Conservation (phyloP, 2,888 invertebrate genomes). For the Drosophila limbata region DNA sequence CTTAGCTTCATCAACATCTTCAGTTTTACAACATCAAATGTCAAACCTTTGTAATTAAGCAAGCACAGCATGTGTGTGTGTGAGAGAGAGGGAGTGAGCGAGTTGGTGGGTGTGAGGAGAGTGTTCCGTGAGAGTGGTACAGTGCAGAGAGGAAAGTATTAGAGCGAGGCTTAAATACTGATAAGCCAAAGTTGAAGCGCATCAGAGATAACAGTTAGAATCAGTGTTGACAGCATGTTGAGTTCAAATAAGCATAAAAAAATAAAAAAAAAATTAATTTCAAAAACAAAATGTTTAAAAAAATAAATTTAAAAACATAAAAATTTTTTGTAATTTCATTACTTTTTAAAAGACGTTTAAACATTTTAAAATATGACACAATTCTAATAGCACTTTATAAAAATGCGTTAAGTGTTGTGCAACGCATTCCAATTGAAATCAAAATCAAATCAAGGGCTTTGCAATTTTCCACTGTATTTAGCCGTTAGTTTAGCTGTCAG, state of each 20-base stretch:
- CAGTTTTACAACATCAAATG: constrained; percentile 15
- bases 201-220: constrained; percentile 22
- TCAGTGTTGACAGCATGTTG: not conserved
- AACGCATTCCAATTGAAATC: constrained; percentile 18
- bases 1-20: constrained; percentile 1
- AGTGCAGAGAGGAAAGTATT: not conserved
- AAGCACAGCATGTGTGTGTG: not conserved
- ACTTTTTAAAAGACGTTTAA: too few relatives aligned
- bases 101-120: not conserved
- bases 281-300: not conserved
- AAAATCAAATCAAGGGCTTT: not conserved
- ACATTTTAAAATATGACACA: too few relatives aligned
- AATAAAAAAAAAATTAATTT: not conserved
- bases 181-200: constrained; percentile 21
- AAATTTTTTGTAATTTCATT: too few relatives aligned
- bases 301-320: not conserved
- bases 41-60: constrained; percentile 9
- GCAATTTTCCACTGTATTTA: not conserved
- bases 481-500: not conserved
- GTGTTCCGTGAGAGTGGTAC: not conserved
- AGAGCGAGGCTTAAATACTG: not conserved
- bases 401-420: too few relatives aligned
- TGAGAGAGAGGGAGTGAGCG: not conserved
- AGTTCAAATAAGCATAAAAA: not conserved
- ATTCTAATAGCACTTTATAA: not conserved